A percentile compares a stretch with the other conserved stretches of the same genome.
These are phyloP conservation scores for Caenorhabditis sp. DNA, from an alignment of 2,888 invertebrate species.

Conservation along the genomic window DNA sequence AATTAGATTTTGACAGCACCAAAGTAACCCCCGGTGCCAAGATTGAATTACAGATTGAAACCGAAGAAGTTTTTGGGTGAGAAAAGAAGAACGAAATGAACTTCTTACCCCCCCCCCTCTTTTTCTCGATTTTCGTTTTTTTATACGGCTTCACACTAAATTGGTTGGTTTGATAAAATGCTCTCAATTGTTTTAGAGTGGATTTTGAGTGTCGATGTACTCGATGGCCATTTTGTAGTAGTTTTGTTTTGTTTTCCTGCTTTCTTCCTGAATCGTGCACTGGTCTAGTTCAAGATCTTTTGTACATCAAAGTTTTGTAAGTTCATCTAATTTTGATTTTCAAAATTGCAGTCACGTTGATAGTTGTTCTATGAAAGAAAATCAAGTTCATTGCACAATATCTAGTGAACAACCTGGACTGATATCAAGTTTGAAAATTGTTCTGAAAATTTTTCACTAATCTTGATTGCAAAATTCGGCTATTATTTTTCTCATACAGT, in stretches of 20 bases:
- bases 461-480: no score
- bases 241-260: background rate
- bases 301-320: no score
- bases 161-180: background rate
- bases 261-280: background rate
- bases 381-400: no score
- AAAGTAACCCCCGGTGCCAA: background rate
- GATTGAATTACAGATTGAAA: background rate
- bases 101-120: background rate
- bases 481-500: no score
- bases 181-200: constrained; percentile 1
- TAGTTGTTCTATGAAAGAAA: no score
- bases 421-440: no score
- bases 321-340: no score
- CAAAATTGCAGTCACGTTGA: no score
- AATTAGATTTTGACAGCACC: background rate
- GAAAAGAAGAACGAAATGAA: background rate
- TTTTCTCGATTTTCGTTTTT: background rate
- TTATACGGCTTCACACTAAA: background rate
- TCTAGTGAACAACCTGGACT: no score
- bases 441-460: no score
- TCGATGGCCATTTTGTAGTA: background rate
- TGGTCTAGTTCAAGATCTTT: background rate
- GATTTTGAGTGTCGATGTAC: background rate
- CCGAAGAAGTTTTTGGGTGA: background rate